Base-by-base conservation (phyloP, 2,888 invertebrate genomes). In the Eristalis intricaria region DNA sequence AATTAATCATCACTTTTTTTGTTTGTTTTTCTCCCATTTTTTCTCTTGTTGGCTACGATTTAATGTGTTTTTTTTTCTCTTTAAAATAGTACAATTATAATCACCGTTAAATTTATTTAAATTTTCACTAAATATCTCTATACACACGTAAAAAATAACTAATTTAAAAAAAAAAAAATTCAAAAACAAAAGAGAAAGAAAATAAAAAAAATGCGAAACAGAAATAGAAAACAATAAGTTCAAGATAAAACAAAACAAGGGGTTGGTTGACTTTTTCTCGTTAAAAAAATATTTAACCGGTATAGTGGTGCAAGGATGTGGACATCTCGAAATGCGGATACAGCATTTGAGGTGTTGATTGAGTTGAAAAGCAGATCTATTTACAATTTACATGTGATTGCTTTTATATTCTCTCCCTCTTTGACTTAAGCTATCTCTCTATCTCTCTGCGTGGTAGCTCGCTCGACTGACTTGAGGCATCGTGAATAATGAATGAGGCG, bases 1-100 rank as follows among this genome's bases (percentile, higher is more conserved):
- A 90, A 90, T 89, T 87, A 89, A 77, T 89, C 89, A 82, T 89
- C 89, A 88, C 82, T 80, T 89, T 77, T 84, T 86, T 71, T 85
- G 74, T 88, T 84, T 89, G 86, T 76, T 85, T 88, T 65, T 75
- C 88, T 89, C 80, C 87, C 81, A 8, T 74, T 88, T 50, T n/a
- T 50, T 50, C 50, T 84, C 77, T 43, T 82, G 78, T 85, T 85
- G 82, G 73, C 82, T 86, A 80, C 58, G 58, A 84, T 71, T 79
- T 65, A 76, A 79, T 79, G 56, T 83, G 32, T 32, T 32, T 8
- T 8, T 32, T 43, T 43, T n/a, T 43, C 43, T n/a, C 43, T 50
- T 84, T 87, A 87, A 87, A 84, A 87, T 87, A 79, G 64, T 87
- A 84, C 84, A 87, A 79, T 87, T 76, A 79, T 83, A 80, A 83